Base-by-base conservation (phyloP, 1,140 invertebrate species). In the Potamilus streckersoni region DNA sequence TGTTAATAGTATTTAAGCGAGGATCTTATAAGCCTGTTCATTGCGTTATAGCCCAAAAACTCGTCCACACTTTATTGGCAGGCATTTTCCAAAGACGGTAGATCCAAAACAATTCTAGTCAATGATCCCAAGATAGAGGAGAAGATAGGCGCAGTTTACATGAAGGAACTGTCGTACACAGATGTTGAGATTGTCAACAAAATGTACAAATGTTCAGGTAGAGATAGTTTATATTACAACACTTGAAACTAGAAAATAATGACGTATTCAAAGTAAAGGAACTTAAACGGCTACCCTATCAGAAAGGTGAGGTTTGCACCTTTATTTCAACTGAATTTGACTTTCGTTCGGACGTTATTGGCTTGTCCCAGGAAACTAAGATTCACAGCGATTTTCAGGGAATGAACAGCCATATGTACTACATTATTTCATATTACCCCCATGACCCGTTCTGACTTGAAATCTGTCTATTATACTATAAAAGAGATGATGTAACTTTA, bases 191-290 rank as follows among this genome's bases (percentile, higher is more conserved):
- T 78, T 23, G 81, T 83, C 15, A 85, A 81, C 70, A 62, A 70
- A n/a, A 80, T 84, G 80, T 84, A 84, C 62, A 62, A 71, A 8
- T 83, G 82, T 73, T 23, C 63, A 15, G 78, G 80, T 80, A 73
- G 23, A 62, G 78, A 81, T 79, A 90, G 89, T 81, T 83, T 12
- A 20, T 66, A 66, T 66, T 27, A 92, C 93, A 88, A 87, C 72
- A 64, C 87, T 79, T 17, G 86, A 81, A 13, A 84, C 68, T 59
- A 87, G 38, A 23, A 38, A 38, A 38, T 38, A 38, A 38, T 8
- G 38, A 38, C 4, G 38, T 38, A 8, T 38, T 38, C 38, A 38
- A 38, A 3, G 38, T 38, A 38, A 4, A 38, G 8, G 38, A 6
- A 6, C 4, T 38, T 38, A 38, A 38, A 38, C 1, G 38, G 38